Base-by-base conservation (phyloP, 2,888 invertebrate species). In the Kryphioiulus occultus region DNA sequence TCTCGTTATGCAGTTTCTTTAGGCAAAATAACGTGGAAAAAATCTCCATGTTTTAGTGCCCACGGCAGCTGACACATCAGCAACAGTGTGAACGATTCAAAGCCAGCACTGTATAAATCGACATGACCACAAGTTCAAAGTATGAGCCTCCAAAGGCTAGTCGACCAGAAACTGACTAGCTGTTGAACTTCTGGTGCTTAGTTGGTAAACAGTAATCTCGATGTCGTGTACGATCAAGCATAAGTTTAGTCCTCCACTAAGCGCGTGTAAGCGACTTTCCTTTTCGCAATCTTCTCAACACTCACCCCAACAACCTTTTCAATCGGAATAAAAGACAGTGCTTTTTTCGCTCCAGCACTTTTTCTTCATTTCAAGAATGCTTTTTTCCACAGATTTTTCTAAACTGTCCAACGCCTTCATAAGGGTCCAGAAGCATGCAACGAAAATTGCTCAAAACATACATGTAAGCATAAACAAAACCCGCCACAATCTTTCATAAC, bases 91-190 rank as follows among this genome's bases (percentile, higher is more conserved):
- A 32, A 78, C 12, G 78, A 30, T 32, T 78, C 78, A 78, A 10
- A 30, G 78, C 78, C 12, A 78, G 30, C 12, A 78, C 78, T 32
- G 78, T 26, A 78, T 78, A 78, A 78, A 26, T 78, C 78, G 78
- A 78, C 78, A 78, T 78, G 78, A 78, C 78, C 78, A 30, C 78
- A 78, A 78, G 78, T 78, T 78, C 78, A 78, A 78, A 78, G 30
- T 15, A 78, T 26, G 78, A 78, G 78, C 78, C 78, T 78, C 15
- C 78, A 32, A 32, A 32, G 30, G 30, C 30, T 78, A 78, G 78
- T 78, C 78, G 78, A 78, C 78, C 78, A 78, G 78, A 78, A 78
- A 78, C 78, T 78, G 78, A 78, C 78, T 78, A 78, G 78, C 78
- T 78, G 78, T 78, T 78, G 78, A 78, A 78, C 30, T 78, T 78